Conservation (phyloP, 2,797 vertebrate genomes). For the Artibeus lituratus region DNA sequence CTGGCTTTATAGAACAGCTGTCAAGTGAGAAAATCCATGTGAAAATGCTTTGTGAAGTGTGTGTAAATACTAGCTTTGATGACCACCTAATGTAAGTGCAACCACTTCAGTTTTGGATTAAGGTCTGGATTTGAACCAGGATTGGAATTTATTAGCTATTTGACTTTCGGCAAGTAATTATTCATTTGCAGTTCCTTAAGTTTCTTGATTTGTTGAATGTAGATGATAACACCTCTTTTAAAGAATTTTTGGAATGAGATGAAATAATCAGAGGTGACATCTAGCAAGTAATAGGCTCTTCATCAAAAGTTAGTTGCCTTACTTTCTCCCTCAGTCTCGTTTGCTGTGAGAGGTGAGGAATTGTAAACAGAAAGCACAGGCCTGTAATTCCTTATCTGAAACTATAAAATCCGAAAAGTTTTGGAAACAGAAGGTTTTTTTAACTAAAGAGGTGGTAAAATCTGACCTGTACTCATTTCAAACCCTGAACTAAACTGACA, state of each 20-base stretch:
- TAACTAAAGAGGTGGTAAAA: not conserved
- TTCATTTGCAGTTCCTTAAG: not conserved
- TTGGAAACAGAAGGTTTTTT: not conserved
- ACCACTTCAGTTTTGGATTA: constrained; percentile 22
- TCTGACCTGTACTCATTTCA: not conserved
- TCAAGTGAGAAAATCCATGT: constrained; percentile 25
- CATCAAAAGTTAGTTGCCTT: not conserved
- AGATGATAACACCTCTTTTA: not conserved
- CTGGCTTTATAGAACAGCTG: constrained; percentile 40
- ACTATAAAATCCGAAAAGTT: constrained; percentile 17
- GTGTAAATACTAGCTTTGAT: constrained; percentile 40
- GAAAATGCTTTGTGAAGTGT: constrained; percentile 36
- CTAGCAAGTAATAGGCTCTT: not conserved
- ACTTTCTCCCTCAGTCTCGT: not conserved
- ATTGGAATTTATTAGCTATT: not conserved
- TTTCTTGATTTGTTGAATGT: constrained; percentile 11
- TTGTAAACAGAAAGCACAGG: not conserved
- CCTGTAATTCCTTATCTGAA: not conserved
- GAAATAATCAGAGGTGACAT: not conserved
- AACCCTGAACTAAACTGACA: not conserved
- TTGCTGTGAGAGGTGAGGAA: not conserved
- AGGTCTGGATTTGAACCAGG: constrained; percentile 25
- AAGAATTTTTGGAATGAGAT: constrained; percentile 12
- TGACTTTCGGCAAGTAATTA: not conserved
- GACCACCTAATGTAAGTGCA: not conserved